Evolutionary conservation across 2,797 vertebrate species (phyloP).

Genomic region (Intellagama lesueurii): DNA sequence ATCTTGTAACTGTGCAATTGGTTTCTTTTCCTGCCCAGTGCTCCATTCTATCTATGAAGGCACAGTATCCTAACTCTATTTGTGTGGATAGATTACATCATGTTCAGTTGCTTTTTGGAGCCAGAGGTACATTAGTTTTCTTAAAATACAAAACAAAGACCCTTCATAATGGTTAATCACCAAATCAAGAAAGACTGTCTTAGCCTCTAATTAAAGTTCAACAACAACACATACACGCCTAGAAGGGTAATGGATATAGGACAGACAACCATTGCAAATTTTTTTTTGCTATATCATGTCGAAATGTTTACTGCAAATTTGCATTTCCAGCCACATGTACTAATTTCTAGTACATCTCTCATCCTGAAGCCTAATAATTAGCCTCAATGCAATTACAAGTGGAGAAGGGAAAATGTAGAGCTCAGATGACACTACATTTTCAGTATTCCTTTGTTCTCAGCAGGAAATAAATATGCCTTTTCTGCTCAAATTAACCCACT

Average conservation of each 20-base stretch:
- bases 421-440: conserved; percentile 49
- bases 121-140: conserved; percentile 10
- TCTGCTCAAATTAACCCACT: conserved; percentile 41
- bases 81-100: not conserved
- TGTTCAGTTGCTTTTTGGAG: conserved; percentile 17
- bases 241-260: conserved; percentile 50
- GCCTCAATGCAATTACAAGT: conserved; percentile 61
- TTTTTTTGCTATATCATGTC: conserved; percentile 44
- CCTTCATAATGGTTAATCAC: conserved; percentile 55
- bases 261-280: conserved; percentile 50
- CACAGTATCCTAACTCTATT: conserved; percentile 29
- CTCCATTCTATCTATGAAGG: too few species aligned
- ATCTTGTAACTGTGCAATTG: too few species aligned
- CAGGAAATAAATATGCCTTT: conserved; percentile 41
- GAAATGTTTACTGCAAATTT: conserved; percentile 64
- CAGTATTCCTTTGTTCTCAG: conserved; percentile 43
- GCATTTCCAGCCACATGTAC: conserved; percentile 55
- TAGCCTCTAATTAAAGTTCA: conserved; percentile 64
- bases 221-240: conserved; percentile 25
- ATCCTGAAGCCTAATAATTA: conserved; percentile 69
- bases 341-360: conserved; percentile 54
- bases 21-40: too few species aligned
- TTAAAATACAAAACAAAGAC: too few species aligned
- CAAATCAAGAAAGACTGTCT: conserved; percentile 57
- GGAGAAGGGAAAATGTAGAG: conserved; percentile 58